Conservation (phyloP, 2,113 vertebrate genomes). For the Agapornis roseicollis region DNA sequence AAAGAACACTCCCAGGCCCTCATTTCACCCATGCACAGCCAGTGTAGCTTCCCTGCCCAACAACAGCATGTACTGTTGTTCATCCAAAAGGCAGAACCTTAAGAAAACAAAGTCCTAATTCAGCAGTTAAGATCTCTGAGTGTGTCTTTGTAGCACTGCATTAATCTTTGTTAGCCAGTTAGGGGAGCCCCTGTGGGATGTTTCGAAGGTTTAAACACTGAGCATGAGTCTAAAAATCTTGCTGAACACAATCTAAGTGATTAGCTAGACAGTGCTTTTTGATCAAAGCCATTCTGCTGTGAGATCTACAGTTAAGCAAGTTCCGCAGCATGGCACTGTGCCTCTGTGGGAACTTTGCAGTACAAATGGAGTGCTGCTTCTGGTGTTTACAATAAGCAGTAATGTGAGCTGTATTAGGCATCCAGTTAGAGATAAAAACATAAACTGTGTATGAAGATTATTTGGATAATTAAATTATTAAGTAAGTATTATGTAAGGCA, state of each 20-base stretch:
- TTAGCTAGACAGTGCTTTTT: not conserved
- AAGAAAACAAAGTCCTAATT: not conserved
- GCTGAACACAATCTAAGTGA: not conserved
- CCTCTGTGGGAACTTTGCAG: not conserved
- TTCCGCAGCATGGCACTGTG: not conserved
- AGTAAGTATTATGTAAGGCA: not conserved
- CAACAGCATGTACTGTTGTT: rapidly evolving
- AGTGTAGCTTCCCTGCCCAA: not conserved
- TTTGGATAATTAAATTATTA: constrained; percentile 37
- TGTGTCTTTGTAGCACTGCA: not conserved
- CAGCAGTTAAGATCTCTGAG: not conserved
- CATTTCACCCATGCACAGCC: not conserved
- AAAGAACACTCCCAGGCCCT: not conserved
- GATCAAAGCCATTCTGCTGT: not conserved
- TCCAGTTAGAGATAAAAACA: not conserved
- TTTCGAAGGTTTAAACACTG: not conserved
- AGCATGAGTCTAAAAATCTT: not conserved
- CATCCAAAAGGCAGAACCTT: not conserved
- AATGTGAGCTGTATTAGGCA: not conserved
- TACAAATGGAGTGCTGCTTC: not conserved
- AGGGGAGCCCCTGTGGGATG: not conserved
- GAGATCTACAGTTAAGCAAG: not conserved
- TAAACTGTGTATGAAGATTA: not conserved
- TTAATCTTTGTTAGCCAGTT: not conserved
- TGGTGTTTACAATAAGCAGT: not conserved